These are phyloP conservation scores for Dendropsophus ebraccatus DNA, from an alignment of 2,113 vertebrate genomes.

Conservation along the genomic window DNA sequence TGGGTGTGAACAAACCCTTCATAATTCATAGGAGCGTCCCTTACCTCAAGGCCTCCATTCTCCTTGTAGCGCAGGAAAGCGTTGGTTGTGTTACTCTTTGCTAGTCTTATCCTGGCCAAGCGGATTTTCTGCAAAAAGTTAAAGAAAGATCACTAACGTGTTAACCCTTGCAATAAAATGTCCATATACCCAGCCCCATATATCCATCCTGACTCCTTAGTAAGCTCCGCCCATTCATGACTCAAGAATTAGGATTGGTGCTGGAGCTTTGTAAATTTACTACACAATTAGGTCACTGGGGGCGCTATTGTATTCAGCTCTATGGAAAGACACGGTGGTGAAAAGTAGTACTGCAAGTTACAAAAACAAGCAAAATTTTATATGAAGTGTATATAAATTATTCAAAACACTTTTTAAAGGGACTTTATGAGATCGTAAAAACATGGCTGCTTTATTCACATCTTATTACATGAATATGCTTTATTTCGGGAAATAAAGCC, in stretches of 20 bases:
- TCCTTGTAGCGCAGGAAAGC: slow-evolving; percentile 90
- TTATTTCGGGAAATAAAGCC: too few relatives aligned
- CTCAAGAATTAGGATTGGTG: too few relatives aligned
- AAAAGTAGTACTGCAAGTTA: background rate
- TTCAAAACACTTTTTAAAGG: too few relatives aligned
- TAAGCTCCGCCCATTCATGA: too few relatives aligned
- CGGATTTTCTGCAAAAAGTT: slow-evolving; percentile 81
- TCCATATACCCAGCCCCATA: too few relatives aligned
- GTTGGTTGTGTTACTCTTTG: slow-evolving; percentile 85
- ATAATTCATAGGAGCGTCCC: slow-evolving; percentile 14
- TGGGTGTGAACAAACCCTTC: too few relatives aligned
- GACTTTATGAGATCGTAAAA: background rate
- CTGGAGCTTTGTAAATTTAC: background rate
- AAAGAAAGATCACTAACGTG: too few relatives aligned
- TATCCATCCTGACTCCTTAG: too few relatives aligned
- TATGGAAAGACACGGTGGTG: background rate
- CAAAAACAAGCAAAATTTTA: too few relatives aligned
- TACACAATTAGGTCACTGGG: background rate
- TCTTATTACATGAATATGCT: too few relatives aligned
- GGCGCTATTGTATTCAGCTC: background rate
- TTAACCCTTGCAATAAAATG: too few relatives aligned
- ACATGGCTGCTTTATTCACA: background rate
- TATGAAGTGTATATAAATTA: too few relatives aligned
- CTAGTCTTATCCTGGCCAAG: slow-evolving; percentile 85
- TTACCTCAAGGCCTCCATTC: slow-evolving; percentile 79